Evolutionary conservation across 1,140 invertebrate species (phyloP).

Genomic region (Capitella teleta): DNA sequence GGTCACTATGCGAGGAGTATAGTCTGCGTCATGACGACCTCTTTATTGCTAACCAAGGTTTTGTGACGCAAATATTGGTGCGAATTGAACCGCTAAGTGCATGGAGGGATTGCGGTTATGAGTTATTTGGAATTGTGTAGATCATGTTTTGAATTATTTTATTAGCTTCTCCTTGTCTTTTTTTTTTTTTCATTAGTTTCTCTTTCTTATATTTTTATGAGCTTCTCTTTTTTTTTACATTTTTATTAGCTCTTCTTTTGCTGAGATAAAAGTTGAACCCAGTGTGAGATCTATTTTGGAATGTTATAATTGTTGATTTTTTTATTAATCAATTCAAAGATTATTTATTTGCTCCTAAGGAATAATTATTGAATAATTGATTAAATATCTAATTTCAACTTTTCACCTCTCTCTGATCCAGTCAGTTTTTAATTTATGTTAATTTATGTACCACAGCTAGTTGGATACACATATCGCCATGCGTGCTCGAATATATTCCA

Average conservation of each 20-base stretch:
- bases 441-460: no score
- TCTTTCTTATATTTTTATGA: not conserved
- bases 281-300: no score
- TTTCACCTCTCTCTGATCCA: no score
- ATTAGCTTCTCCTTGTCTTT: not conserved
- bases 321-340: no score
- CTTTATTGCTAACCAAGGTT: not conserved
- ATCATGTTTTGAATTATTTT: not conserved
- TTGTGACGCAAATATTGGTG: not conserved
- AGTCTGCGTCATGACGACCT: conserved; percentile 8
- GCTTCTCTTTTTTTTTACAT: not conserved
- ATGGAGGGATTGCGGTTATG: not conserved
- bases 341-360: no score
- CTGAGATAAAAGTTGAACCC: no score
- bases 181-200: not conserved
- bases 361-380: no score
- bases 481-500: not conserved
- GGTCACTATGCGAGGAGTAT: conserved; percentile 4
- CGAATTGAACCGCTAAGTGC: not conserved
- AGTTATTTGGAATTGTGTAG: not conserved
- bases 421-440: no score
- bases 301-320: no score
- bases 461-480: not conserved
- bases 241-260: no score
- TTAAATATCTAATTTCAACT: no score